Evolutionary conservation across 2,888 invertebrate genomes (phyloP), one percentile per base, ranked within the genome.

Genomic region (Bruchidius siliquastri): DNA sequence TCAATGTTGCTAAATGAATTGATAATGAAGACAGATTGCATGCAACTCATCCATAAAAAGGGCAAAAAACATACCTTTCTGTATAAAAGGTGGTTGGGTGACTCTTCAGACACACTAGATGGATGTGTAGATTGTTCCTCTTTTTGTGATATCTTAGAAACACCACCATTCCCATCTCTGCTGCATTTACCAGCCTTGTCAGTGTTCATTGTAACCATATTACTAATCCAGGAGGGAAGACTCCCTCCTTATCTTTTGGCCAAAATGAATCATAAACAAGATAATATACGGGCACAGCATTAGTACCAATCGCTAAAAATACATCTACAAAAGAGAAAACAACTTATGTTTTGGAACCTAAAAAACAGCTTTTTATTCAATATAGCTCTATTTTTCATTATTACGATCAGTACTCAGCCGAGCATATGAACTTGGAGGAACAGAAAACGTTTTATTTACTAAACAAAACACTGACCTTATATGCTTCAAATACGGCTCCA

Each of bases 51-150:
- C n/a, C n/a, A n/a, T n/a, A n/a, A n/a, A n/a, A n/a, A n/a, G n/a
- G n/a, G n/a, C n/a, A 67, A 67, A 67, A 67, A 67, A 67, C 21
- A 4, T 72, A 75, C 96, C 92, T 96, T 96, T 85, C 94, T 94
- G 84, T 96, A 96, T 32, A 96, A 93, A 79, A 96, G 90, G 84
- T 94, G 94, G 87, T 96, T 96, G 18, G 96, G 96, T 0, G 95
- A 93, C 86, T 96, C 95, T 83, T 94, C 94, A 0, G 84, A 78
- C 22, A 83, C 78, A 21, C 21, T 68, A 10, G 22, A 10, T 26
- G 21, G 66, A 1, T 21, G 26, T 74, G 82, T 80, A 67, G 82
- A 74, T 75, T 79, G 77, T 75, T 85, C 83, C 76, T 86, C 86
- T 78, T 85, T 83, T 79, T 82, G 84, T 73, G 82, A 81, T 77